A percentile compares a stretch with the other conserved stretches of the same genome.
Evolutionary conservation across 2,888 invertebrate genomes (phyloP).

Genomic region (Cremastinae sp.): DNA sequence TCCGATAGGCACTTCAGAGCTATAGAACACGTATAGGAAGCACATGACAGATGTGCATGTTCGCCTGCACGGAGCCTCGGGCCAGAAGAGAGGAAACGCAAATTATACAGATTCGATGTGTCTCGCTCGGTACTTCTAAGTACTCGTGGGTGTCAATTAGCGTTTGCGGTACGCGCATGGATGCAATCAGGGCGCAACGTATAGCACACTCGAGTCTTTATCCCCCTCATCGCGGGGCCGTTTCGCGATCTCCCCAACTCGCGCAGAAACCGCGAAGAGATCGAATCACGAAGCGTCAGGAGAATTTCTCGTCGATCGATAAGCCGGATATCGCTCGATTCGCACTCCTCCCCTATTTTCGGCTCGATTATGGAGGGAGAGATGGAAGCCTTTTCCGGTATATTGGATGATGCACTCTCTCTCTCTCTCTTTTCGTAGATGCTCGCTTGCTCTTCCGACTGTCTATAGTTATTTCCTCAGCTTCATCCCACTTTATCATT

Average conservation of each 20-base stretch:
- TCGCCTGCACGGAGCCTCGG: too few species aligned
- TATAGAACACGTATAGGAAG: slow-evolving; percentile 27
- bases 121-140: slow-evolving; percentile 48
- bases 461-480: slow-evolving; percentile 20
- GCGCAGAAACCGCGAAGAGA: slow-evolving; percentile 28
- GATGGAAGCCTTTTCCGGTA: slow-evolving; percentile 39
- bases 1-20: slow-evolving; percentile 39
- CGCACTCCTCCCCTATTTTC: slow-evolving; percentile 36
- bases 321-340: slow-evolving; percentile 55
- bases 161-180: slow-evolving; percentile 54
- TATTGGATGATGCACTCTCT: slow-evolving; percentile 17
- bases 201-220: slow-evolving; percentile 21
- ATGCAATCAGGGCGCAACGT: slow-evolving; percentile 54
- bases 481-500: slow-evolving; percentile 33
- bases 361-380: slow-evolving; percentile 15
- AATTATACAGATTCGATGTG: slow-evolving; percentile 53
- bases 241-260: slow-evolving; percentile 10
- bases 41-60: too few species aligned
- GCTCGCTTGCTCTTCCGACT: slow-evolving; percentile 7
- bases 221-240: slow-evolving; percentile 1
- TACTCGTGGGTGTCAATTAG: slow-evolving; percentile 60
- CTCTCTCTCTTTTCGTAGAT: slow-evolving; percentile 12
- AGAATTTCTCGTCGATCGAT: slow-evolving; percentile 48
- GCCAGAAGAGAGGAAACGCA: slow-evolving; percentile 48
- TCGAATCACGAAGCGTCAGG: slow-evolving; percentile 42